Percentiles rank a stretch among this genome's conserved stretches.
These are phyloP conservation scores for Neodiprion fabricii DNA, from an alignment of 1,140 invertebrate genomes.

Conservation along the genomic window DNA sequence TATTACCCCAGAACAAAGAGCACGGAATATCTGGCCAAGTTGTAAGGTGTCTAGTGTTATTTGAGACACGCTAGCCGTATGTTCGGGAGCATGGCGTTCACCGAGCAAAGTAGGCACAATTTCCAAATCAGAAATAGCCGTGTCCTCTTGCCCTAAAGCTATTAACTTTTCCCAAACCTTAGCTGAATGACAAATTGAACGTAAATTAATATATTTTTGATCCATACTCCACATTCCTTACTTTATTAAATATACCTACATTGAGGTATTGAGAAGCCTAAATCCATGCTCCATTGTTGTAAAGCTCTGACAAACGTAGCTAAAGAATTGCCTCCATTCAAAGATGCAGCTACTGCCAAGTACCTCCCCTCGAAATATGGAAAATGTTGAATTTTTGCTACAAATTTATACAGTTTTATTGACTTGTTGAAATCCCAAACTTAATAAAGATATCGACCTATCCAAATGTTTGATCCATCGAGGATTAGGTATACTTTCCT, in stretches of 20 bases:
- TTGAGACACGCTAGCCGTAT: constrained; percentile 72
- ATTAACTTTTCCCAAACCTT: constrained; percentile 83
- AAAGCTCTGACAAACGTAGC: constrained; percentile 82
- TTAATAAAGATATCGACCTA: no score
- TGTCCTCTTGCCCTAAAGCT: constrained; percentile 65
- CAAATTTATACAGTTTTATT: constrained; percentile 30
- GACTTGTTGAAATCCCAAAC: not conserved
- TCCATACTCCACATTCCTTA: not conserved
- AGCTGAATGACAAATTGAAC: constrained; percentile 55
- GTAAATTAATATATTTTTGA: constrained; percentile 22
- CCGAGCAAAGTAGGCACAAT: constrained; percentile 78
- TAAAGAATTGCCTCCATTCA: constrained; percentile 89
- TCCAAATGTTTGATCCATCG: no score
- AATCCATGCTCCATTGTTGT: constrained; percentile 80
- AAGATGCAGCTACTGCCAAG: constrained; percentile 82
- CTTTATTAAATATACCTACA: constrained; percentile 53
- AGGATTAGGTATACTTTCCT: no score
- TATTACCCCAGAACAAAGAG: constrained; percentile 81
- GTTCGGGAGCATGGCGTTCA: constrained; percentile 77
- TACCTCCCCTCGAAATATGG: constrained; percentile 81
- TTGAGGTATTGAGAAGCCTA: constrained; percentile 79
- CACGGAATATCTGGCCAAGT: constrained; percentile 75
- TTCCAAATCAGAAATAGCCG: constrained; percentile 63
- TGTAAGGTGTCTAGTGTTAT: constrained; percentile 76
- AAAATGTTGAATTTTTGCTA: constrained; percentile 70